Base-by-base conservation (phyloP, 1,140 invertebrate genomes). In the Lysiphlebus fabarum region DNA sequence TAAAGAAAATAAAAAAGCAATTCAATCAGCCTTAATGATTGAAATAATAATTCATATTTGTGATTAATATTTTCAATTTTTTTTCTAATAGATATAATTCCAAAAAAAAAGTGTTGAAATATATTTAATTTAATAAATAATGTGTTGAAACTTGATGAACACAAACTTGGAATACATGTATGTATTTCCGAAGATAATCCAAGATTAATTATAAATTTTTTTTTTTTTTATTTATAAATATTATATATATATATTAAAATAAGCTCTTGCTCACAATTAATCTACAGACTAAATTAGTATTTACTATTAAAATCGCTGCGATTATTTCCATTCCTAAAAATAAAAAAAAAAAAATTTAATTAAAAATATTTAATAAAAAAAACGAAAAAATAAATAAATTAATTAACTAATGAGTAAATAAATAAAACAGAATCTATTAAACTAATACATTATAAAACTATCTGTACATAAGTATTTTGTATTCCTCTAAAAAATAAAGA, bases 391-490 rank as follows among this genome's bases (percentile, higher is more conserved):
- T 3, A 40, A 12, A 37, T 34, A 67, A 71, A 67, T 70, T 67
- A 66, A 70, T 74, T 75, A n/a, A n/a, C 69, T 63, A 71, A 71
- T 69, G 65, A 56, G 36, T 36, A 56, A 33, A 47, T 45, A 51
- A 51, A 38, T 48, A 56, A 37, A 56, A 26, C 17, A 72, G 55
- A 55, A 72, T 71, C 69, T 71, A 72, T 67, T 66, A 26, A 26
- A 70, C 67, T 68, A 72, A 74, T 73, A 73, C 67, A 73, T 73
- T 74, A 71, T 61, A 60, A 73, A 71, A 65, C 73, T 73, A 73
- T 72, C 70, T 75, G 73, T 75, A 75, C 65, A 75, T 75, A 75
- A 65, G 66, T 73, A 74, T 75, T 75, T 75, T 74, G 72, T 75
- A 75, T 75, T 73, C 71, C 71, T 73, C 70, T 70, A 68, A 71